Conservation (phyloP, 1,140 invertebrate species). For the Ceratosolen fusciceps region DNA sequence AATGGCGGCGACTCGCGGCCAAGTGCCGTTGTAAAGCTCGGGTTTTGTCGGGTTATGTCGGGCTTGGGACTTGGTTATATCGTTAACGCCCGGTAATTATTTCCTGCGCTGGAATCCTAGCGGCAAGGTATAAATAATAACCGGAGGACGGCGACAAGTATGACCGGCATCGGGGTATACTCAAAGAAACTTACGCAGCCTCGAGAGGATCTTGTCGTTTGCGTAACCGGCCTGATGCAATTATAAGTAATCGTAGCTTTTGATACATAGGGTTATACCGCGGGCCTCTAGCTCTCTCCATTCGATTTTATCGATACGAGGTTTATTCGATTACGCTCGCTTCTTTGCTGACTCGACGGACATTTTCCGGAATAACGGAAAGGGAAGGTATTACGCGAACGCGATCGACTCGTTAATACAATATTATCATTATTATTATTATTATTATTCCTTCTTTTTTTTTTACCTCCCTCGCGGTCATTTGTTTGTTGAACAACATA, state of each 20-base stretch:
- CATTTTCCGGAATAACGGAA: background rate
- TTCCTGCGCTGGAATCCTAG: background rate
- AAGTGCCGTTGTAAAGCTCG: background rate
- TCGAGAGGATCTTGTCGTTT: background rate
- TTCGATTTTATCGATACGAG: constrained; percentile 7
- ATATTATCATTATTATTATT: no score
- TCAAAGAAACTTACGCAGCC: constrained; percentile 4
- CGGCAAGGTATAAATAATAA: no score
- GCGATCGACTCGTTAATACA: no score
- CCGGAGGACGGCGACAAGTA: no score
- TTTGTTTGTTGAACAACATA: no score
- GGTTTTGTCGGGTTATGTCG: no score
- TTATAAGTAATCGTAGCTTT: constrained; percentile 24
- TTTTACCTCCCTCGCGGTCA: no score
- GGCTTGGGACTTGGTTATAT: background rate
- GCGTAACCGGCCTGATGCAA: constrained; percentile 1
- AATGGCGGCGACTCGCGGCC: background rate
- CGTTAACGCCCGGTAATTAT: background rate
- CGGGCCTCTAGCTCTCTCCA: background rate
- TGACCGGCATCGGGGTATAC: background rate
- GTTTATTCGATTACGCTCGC: background rate
- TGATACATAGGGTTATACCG: constrained; percentile 14
- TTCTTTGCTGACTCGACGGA: background rate
- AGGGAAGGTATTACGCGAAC: no score
- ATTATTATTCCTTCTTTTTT: no score